Conservation (phyloP, 1,140 invertebrate species). For the Augochlora pura region DNA sequence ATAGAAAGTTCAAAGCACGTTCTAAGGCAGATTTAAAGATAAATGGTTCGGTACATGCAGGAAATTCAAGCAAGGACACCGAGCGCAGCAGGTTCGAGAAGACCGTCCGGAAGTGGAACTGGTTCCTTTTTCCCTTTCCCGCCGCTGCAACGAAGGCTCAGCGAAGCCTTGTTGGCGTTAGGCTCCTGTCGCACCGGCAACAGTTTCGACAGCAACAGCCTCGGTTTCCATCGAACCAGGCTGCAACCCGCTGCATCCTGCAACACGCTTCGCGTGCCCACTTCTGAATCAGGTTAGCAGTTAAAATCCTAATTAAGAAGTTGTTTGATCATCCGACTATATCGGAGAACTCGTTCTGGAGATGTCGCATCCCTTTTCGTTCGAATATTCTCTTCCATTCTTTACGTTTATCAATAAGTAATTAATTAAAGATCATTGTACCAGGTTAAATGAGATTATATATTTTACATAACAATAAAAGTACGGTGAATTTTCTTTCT, state of each 20-base stretch:
- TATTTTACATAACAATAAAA: too few relatives aligned
- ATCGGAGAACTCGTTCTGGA: too few relatives aligned
- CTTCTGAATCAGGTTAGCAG: slow-evolving; percentile 71
- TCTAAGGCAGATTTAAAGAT: too few relatives aligned
- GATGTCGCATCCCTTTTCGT: too few relatives aligned
- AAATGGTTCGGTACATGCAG: slow-evolving; percentile 48
- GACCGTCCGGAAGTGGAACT: slow-evolving; percentile 84
- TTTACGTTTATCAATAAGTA: too few relatives aligned
- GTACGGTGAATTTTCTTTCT: too few relatives aligned
- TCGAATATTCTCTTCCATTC: too few relatives aligned
- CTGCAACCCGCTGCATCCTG: slow-evolving; percentile 76
- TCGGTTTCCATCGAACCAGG: slow-evolving; percentile 69
- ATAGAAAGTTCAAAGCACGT: too few relatives aligned
- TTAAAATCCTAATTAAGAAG: not conserved
- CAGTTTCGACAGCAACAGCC: slow-evolving; percentile 69
- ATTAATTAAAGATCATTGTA: too few relatives aligned
- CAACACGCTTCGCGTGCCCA: slow-evolving; percentile 77
- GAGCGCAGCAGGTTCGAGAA: slow-evolving; percentile 86
- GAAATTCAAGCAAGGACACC: slow-evolving; percentile 89
- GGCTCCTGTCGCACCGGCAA: slow-evolving; percentile 63
- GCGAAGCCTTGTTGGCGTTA: slow-evolving; percentile 83
- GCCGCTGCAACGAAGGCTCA: slow-evolving; percentile 83
- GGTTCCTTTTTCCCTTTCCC: slow-evolving; percentile 82
- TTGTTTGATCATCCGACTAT: too few relatives aligned
- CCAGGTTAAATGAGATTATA: too few relatives aligned